Base-by-base conservation (phyloP, 2,797 vertebrate species). In the Tachyglossus aculeatus region DNA sequence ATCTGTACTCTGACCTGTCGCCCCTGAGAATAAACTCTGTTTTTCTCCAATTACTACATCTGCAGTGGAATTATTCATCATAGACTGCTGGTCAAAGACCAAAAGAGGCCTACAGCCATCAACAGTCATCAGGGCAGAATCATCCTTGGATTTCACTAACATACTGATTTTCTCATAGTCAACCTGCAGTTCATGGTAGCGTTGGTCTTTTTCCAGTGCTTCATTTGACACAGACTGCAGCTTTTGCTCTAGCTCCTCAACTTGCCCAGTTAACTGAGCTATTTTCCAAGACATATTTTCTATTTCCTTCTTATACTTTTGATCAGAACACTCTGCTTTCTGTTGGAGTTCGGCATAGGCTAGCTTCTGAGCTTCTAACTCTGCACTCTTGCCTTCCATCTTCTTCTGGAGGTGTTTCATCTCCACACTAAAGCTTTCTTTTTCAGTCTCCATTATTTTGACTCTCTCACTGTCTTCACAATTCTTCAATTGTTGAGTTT, bases 271-370 rank as follows among this genome's bases (percentile, higher is more conserved):
- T 3, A 97, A 90, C 65, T 93, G 90, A 9, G 83, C 44, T 52
- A 95, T 87, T 81, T 95, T 94, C 51, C 87, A 66, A 3, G 88
- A 79, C 55, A 93, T 88, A 53, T 95, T 95, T 69, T 96, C 94
- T 58, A 92, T 82, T 50, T 97, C 95, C 84, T 96, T 96, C 66
- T 58, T 54, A 44, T 95, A 92, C 51, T 96, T 97, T 74, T 92
- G 90, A 64, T 90, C 88, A 5, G 89, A 90, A 61, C 88, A 86
- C 38, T 89, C 86, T 2, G 91, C 78, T 73, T 91, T 77, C 44
- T 57, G 79, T 58, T 90, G 90, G 27, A 97, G 91, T 61, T 93
- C 86, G 29, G 81, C 38, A 52, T 90, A 92, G 24, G 89, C 90
- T 43, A 87, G 89, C 57, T 86, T 93, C 55, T 91, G 93, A 69